Evolutionary conservation across 2,888 invertebrate genomes (phyloP).

Genomic region (Brenthis ino): DNA sequence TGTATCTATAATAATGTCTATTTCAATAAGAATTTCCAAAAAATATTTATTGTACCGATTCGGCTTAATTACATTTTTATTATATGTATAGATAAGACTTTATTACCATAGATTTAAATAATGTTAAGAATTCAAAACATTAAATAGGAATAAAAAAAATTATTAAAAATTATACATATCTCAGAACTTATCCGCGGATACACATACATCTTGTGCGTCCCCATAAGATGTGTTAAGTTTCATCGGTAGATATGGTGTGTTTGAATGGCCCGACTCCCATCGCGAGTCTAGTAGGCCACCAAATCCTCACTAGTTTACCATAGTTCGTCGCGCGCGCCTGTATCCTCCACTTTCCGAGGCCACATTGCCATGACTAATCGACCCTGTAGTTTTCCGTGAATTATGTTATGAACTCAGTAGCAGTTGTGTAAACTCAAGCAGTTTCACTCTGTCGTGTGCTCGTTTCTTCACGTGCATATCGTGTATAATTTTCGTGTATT

Average conservation of each 20-base stretch:
- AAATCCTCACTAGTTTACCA: slow-evolving; percentile 61
- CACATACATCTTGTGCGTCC: slow-evolving; percentile 33
- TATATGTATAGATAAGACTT: no score
- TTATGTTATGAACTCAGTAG: slow-evolving; percentile 6
- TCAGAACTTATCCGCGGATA: slow-evolving; percentile 23
- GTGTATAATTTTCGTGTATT: slow-evolving; percentile 22
- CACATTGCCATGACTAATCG: slow-evolving; percentile 39
- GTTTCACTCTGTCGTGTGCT: slow-evolving; percentile 5
- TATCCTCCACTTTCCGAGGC: slow-evolving; percentile 12
- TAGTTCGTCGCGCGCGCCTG: slow-evolving; percentile 66
- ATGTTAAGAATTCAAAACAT: background rate
- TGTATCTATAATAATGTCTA: no score
- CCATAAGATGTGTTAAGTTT: slow-evolving; percentile 45
- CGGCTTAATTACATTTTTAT: no score
- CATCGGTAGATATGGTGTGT: slow-evolving; percentile 57
- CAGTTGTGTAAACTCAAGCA: slow-evolving; percentile 12
- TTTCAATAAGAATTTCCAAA: no score
- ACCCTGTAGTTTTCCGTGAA: slow-evolving; percentile 38
- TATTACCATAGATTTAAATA: no score
- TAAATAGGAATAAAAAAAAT: slow-evolving; percentile 8
- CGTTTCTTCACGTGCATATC: slow-evolving; percentile 23
- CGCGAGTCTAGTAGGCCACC: slow-evolving; percentile 46
- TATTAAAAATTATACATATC: slow-evolving; percentile 41
- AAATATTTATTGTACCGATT: no score
- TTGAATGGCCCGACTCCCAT: slow-evolving; percentile 71